These are phyloP conservation scores for Drosophila helvetica DNA, from an alignment of 2,888 invertebrate genomes.

Conservation along the genomic window DNA sequence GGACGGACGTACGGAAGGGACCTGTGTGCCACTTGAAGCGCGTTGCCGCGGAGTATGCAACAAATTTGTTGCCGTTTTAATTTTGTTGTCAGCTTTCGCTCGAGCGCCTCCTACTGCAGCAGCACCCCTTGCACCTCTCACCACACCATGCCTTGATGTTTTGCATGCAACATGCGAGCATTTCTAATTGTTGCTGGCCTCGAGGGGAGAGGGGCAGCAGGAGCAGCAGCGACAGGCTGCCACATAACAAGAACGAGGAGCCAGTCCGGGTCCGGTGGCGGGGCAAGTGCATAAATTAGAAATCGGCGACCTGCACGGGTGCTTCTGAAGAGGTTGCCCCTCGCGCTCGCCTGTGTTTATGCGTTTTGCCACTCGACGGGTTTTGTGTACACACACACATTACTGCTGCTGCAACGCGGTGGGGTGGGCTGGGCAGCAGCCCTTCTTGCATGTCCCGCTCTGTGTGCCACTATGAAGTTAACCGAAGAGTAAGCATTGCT, in stretches of 20 bases:
- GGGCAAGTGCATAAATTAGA: slow-evolving; percentile 73
- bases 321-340: slow-evolving; percentile 21
- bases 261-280: slow-evolving; percentile 66
- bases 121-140: slow-evolving; percentile 7
- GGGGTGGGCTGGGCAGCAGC: slow-evolving; percentile 15
- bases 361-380: slow-evolving; percentile 53
- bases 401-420: slow-evolving; percentile 40
- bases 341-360: slow-evolving; percentile 35
- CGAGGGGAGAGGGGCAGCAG: slow-evolving; percentile 30
- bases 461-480: slow-evolving; percentile 45
- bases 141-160: slow-evolving; percentile 14
- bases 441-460: slow-evolving; percentile 37
- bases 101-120: slow-evolving; percentile 55
- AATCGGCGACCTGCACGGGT: slow-evolving; percentile 59
- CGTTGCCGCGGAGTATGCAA: slow-evolving; percentile 70
- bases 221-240: slow-evolving; percentile 31
- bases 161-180: slow-evolving; percentile 76
- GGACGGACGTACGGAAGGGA: background rate
- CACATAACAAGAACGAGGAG: slow-evolving; percentile 61
- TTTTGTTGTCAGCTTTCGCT: slow-evolving; percentile 76
- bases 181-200: slow-evolving; percentile 54
- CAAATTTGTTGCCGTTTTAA: slow-evolving; percentile 78
- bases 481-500: slow-evolving; percentile 66
- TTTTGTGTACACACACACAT: slow-evolving; percentile 67
- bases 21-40: slow-evolving; percentile 57